Evolutionary conservation across 2,797 vertebrate species (phyloP).

Genomic region (Mus minutoides): DNA sequence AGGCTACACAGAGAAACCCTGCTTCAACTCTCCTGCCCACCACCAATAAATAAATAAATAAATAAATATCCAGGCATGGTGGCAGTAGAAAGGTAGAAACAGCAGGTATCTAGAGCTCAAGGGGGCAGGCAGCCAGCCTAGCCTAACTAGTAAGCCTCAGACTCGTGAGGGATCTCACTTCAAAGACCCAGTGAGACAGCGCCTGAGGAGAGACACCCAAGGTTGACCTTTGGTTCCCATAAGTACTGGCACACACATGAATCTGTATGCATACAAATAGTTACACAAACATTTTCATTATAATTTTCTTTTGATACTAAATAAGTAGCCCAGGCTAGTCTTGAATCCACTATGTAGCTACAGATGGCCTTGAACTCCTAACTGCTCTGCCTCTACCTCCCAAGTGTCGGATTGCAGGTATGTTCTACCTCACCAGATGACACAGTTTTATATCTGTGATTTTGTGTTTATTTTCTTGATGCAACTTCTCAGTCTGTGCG

Average conservation of each 20-base stretch:
- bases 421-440: no score
- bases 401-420: not conserved
- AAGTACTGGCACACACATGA: not conserved
- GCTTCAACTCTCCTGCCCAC: not conserved
- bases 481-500: not conserved
- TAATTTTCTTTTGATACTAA: not conserved
- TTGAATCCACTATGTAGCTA: not conserved
- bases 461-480: not conserved
- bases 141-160: not conserved
- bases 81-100: not conserved
- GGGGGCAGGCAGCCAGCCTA: not conserved
- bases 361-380: not conserved
- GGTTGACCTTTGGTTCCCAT: not conserved
- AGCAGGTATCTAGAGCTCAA: not conserved
- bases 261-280: not conserved
- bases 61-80: not conserved
- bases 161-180: not conserved
- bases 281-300: not conserved
- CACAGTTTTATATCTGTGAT: not conserved
- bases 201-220: not conserved
- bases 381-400: not conserved
- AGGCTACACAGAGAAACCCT: not conserved
- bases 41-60: not conserved
- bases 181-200: not conserved
- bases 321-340: not conserved